phyloP scores from a whole-genome alignment of 1,140 invertebrate species.

The Drosophila gunungcola region DNA sequence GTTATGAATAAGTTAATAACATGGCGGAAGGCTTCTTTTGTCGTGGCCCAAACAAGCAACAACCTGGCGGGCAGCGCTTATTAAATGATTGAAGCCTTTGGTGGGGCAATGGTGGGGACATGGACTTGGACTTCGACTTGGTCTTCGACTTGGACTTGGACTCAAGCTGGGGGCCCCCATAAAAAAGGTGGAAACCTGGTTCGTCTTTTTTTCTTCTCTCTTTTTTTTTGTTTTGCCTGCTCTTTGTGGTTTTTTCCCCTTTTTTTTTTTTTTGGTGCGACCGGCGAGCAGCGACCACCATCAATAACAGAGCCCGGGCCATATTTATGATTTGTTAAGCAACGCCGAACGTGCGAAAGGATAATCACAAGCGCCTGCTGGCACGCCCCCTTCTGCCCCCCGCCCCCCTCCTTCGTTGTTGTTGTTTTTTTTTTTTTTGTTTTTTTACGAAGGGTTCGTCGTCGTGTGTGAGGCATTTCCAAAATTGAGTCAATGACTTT shows the following conservation, averaged over 20 bases:
- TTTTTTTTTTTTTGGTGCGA: slow-evolving; percentile 8
- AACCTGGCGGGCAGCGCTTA: slow-evolving; percentile 61
- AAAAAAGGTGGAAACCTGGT: slow-evolving; percentile 71
- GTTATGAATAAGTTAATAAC: slow-evolving; percentile 85
- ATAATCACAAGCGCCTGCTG: slow-evolving; percentile 82
- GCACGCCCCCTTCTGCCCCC: slow-evolving; percentile 57
- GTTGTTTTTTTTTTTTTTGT: background rate
- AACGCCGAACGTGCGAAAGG: slow-evolving; percentile 81
- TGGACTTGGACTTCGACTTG: background rate
- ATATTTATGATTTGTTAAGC: slow-evolving; percentile 83
- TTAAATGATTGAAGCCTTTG: slow-evolving; percentile 75
- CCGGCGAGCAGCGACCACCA: slow-evolving; percentile 60
- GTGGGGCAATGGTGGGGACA: background rate
- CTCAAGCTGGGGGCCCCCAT: slow-evolving; percentile 52
- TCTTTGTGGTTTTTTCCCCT: slow-evolving; percentile 32
- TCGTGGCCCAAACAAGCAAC: slow-evolving; percentile 60
- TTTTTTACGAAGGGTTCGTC: slow-evolving; percentile 14
- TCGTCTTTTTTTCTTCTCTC: slow-evolving; percentile 12
- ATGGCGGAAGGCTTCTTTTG: slow-evolving; percentile 83
- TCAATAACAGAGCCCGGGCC: slow-evolving; percentile 69
- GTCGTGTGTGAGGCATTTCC: slow-evolving; percentile 81
- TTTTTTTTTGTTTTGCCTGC: background rate
- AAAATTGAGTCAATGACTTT: slow-evolving; percentile 82
- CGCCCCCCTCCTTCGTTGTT: background rate
- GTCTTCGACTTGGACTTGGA: background rate